Conservation (phyloP, 2,888 invertebrate genomes). For the Papilio protenor region DNA sequence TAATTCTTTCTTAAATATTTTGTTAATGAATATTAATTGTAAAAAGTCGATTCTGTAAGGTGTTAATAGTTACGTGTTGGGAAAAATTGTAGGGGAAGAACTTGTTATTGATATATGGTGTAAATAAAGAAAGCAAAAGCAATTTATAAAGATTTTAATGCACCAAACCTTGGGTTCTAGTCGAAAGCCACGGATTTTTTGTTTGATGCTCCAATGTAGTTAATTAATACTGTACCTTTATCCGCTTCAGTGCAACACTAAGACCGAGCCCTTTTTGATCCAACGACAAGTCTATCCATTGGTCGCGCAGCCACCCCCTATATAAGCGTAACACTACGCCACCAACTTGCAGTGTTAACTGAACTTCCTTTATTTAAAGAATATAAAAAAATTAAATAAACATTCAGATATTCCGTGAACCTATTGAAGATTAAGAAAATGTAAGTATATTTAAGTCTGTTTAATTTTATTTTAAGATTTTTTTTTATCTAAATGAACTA, state of each 20-base stretch:
- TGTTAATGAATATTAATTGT: too few species aligned
- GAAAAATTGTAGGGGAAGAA: too few species aligned
- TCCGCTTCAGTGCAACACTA: conserved; percentile 32
- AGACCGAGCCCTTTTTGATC: conserved; percentile 42
- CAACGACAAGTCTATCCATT: conserved; percentile 53
- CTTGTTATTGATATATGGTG: too few species aligned
- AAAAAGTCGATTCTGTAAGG: too few species aligned
- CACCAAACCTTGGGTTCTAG: too few species aligned
- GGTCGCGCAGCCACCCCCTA: conserved; percentile 62
- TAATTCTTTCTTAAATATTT: too few species aligned
- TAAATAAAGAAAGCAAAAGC: too few species aligned
- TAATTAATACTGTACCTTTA: neutral
- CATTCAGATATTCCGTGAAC: conserved; percentile 15
- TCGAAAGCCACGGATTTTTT: too few species aligned
- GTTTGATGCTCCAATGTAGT: neutral
- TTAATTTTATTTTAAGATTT: neutral
- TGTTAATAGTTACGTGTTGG: too few species aligned
- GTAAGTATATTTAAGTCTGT: conserved; percentile 24
- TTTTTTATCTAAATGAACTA: neutral
- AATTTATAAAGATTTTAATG: too few species aligned
- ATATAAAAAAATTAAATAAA: conserved; percentile 43
- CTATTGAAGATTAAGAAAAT: neutral
- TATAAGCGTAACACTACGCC: conserved; percentile 64
- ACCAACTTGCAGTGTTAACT: conserved; percentile 59
- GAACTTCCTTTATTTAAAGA: conserved; percentile 55